These are phyloP conservation scores for fruit fly (Drosophila melanogaster) DNA, from an alignment of 1,140 invertebrate species.

Conservation along the genomic window DNA sequence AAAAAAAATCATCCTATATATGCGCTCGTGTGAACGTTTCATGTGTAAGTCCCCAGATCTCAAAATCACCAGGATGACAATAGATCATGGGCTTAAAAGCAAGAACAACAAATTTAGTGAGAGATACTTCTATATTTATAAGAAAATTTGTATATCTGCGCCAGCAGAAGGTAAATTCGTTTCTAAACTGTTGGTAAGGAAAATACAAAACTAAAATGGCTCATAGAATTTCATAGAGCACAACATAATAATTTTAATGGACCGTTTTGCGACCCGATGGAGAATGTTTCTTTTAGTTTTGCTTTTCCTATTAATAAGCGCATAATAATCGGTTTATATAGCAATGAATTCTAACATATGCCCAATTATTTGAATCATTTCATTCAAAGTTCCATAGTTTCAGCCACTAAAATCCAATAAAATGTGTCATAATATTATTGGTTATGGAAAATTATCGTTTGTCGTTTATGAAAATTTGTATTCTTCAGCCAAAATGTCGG, in stretches of 20 bases:
- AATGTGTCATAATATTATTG: conserved; percentile 24
- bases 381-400: background rate
- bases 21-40: conserved; percentile 12
- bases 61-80: conserved; percentile 35
- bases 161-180: conserved; percentile 48
- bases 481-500: conserved; percentile 7
- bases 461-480: conserved; percentile 16
- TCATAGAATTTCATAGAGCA: conserved; percentile 64
- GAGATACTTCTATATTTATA: conserved; percentile 44
- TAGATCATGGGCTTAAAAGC: conserved; percentile 43
- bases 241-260: conserved; percentile 75
- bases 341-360: conserved; percentile 3
- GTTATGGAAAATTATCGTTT: conserved; percentile 33
- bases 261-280: conserved; percentile 63
- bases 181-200: conserved; percentile 54
- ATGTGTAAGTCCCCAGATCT: conserved; percentile 43
- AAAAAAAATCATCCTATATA: conserved; percentile 18
- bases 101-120: conserved; percentile 33
- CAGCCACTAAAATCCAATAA: conserved; percentile 7
- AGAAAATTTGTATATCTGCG: conserved; percentile 19
- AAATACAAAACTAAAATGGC: conserved; percentile 20
- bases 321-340: conserved; percentile 6
- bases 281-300: conserved; percentile 60
- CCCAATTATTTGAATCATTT: background rate
- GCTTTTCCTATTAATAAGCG: background rate